A percentile compares a stretch with the other conserved stretches of the same genome.
Conservation (phyloP, 2,113 vertebrate species). For the Aix galericulata region DNA sequence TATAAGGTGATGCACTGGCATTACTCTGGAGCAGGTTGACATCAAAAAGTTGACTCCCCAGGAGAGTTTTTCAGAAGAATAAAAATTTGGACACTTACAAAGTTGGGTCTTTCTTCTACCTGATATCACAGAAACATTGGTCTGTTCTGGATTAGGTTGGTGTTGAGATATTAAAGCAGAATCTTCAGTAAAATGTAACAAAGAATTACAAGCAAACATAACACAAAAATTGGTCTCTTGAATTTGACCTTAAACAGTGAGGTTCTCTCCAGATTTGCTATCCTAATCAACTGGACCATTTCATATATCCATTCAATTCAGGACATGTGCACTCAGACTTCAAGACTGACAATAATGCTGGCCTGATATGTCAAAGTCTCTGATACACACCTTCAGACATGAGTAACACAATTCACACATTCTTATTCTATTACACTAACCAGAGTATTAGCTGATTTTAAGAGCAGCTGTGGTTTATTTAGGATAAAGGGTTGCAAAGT, state of each 20-base stretch:
- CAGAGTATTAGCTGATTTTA: neutral
- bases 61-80: neutral
- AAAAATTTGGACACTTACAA: neutral
- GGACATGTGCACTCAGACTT: neutral
- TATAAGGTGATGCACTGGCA: neutral
- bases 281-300: neutral
- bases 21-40: neutral
- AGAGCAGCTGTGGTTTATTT: neutral
- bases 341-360: neutral
- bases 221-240: neutral
- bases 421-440: neutral
- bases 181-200: neutral
- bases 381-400: neutral
- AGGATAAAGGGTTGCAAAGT: neutral
- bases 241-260: neutral
- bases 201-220: neutral
- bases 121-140: neutral
- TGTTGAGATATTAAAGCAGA: neutral
- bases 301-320: neutral
- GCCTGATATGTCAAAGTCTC: neutral
- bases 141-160: neutral
- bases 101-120: neutral
- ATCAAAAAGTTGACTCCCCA: neutral
- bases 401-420: neutral
- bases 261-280: neutral